Base-by-base conservation (phyloP, 2,888 invertebrate species). In the Hyposoter dolosus region DNA sequence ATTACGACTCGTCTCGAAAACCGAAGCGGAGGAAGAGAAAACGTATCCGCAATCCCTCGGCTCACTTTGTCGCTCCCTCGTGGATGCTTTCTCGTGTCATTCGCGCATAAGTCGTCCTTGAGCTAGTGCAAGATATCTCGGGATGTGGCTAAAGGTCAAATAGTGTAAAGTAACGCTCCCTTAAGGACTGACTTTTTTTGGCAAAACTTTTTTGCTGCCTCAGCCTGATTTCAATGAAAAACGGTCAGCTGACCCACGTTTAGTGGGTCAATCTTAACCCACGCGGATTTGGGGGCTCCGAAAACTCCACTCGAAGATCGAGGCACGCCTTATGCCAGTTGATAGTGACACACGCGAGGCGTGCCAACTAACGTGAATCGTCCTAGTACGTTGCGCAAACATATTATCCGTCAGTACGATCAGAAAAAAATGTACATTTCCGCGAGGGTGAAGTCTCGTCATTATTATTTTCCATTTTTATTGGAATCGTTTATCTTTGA, bases 351-450 rank as follows among this genome's bases (percentile, higher is more conserved):
- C 2, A 1, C 6, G 6, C 19, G 0, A 23, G 19, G 53, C 19
- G 23, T 56, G 23, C 10, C 56, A 10, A 56, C 23, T 23, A 1
- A 56, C 23, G 23, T 56, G 12, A 7, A 56, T 3, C 0, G 10
- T 23, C 7, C 4, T 10, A 1, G 19, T 72, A 35, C 45, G 53
- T 32, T n/a, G 12, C 40, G 32, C 47, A 78, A 66, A 78, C 47
- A 60, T 60, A 83, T 66, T n/a, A 40, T 47, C 71, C 45, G n/a
- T 19, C 1, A 28, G 60, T 23, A 35, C 5, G n/a, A 15, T n/a
- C 23, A 10, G 10, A 40, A 5, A 28, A 45, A 17, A 17, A 66
- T 35, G 47, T 35, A 35, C 43, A 63, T 63, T 72, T 56, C 40
- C 66, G 9, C 66, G n/a, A 40, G 40, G 40, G 40, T 66, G 66